Evolutionary conservation across 2,113 vertebrate genomes (phyloP), one percentile per base, ranked within the genome.

Genomic region (Scytalopus superciliaris): DNA sequence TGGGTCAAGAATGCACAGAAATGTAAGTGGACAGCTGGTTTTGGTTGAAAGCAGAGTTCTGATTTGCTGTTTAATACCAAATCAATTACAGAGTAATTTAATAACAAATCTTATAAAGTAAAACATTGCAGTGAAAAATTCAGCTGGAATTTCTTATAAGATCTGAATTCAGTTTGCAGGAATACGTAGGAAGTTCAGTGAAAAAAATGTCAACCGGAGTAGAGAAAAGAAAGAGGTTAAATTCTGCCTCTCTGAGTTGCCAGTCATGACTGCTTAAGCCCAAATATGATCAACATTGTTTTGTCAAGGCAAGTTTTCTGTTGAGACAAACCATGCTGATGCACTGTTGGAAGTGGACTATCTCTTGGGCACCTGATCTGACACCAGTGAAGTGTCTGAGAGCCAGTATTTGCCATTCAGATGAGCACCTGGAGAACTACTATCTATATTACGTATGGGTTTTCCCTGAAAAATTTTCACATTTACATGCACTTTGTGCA

Each of bases 41-140:
- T 94, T 88, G 45, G 68, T 93, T 96, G 95, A 88, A 97, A 94
- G 92, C 35, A 90, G 85, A 68, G 76, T 88, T 97, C 83, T 95
- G 94, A 97, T 94, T 96, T 96, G 93, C 91, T 89, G 81, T 94
- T 96, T 92, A 87, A 97, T 96, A 97, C 52, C 67, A 93, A 94
- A 94, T 95, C 55, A 80, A 93, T 94, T 81, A 78, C 42, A 89
- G 92, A 75, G 80, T 89, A 91, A 96, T 91, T 93, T 91, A 97
- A 94, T 95, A 96, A 92, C 91, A 91, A 90, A 91, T 94, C 82
- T 80, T 87, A 94, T 74, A 90, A 96, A 92, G 94, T 68, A 79
- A 96, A 93, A 82, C 70, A 84, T 56, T 93, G 64, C 23, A 69
- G 70, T 21, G 16, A 89, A 93, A 97, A 80, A 79, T 47, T 94